Percentiles rank a stretch among this genome's conserved stretches.
Evolutionary conservation across 2,113 vertebrate species (phyloP).

Genomic region (Pseudopipra pipra): DNA sequence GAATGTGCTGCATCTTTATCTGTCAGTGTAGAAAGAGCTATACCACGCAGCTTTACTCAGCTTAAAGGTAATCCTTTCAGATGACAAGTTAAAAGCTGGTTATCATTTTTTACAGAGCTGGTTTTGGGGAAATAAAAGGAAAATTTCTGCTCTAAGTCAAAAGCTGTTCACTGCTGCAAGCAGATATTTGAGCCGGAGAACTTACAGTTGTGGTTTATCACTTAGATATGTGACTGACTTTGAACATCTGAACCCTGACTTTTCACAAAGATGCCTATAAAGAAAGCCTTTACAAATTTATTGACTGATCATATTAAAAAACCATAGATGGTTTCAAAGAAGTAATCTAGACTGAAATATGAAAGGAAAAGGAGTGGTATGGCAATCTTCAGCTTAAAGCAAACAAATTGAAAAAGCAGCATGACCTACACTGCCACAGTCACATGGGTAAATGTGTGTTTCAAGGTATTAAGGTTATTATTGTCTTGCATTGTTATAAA

Average conservation of each 20-base stretch:
- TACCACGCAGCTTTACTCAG: not conserved
- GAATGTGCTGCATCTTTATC: not conserved
- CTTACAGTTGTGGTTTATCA: not conserved
- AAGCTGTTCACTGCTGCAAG: constrained; percentile 29
- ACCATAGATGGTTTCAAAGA: not conserved
- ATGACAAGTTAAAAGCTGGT: constrained; percentile 50
- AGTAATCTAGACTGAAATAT: not conserved
- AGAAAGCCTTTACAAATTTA: not conserved
- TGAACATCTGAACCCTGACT: constrained; percentile 22
- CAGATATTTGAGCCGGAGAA: not conserved
- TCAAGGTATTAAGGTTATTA: not conserved
- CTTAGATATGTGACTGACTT: constrained; percentile 17
- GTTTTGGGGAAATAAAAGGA: constrained; percentile 41
- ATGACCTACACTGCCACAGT: not conserved
- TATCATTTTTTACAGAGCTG: constrained; percentile 53
- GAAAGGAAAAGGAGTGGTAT: not conserved
- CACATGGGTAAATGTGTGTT: not conserved
- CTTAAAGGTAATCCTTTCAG: constrained; percentile 34
- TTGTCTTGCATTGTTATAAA: not conserved
- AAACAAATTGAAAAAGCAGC: not conserved
- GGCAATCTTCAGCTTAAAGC: not conserved
- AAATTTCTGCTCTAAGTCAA: constrained; percentile 42
- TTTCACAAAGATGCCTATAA: not conserved
- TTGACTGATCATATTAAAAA: not conserved
- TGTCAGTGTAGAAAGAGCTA: not conserved